Evolutionary conservation across 2,113 vertebrate species (phyloP).

Genomic region (Procavia capensis): DNA sequence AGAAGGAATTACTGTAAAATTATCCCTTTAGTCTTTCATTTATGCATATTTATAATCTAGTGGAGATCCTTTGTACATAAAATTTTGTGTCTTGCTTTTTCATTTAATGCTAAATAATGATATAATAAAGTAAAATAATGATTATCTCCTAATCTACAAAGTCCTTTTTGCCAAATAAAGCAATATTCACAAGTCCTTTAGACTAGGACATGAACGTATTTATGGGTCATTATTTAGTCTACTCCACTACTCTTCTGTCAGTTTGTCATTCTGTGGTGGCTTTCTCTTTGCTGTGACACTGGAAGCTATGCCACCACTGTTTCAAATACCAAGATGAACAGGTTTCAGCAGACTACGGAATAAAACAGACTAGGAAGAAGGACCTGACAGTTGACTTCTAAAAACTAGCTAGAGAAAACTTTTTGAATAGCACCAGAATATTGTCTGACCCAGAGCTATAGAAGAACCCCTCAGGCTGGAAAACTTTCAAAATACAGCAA

Average conservation of each 20-base stretch:
- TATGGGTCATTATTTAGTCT: not conserved
- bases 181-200: not conserved
- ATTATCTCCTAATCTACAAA: not conserved
- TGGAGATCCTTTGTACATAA: not conserved
- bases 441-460: no score
- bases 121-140: conserved; percentile 30
- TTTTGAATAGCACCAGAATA: no score
- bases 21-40: not conserved
- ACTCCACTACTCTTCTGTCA: not conserved
- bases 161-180: not conserved
- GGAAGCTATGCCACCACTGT: no score
- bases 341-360: no score
- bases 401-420: no score
- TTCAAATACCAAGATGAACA: no score
- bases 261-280: not conserved
- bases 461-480: no score
- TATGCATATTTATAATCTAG: not conserved
- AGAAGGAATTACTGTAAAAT: not conserved
- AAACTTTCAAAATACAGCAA: no score
- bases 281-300: no score
- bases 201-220: not conserved
- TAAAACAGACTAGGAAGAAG: no score
- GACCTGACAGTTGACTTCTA: no score
- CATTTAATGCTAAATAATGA: not conserved
- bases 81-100: not conserved